Base-by-base conservation (phyloP, 2,888 invertebrate genomes). In the Eupithecia vulgata region DNA sequence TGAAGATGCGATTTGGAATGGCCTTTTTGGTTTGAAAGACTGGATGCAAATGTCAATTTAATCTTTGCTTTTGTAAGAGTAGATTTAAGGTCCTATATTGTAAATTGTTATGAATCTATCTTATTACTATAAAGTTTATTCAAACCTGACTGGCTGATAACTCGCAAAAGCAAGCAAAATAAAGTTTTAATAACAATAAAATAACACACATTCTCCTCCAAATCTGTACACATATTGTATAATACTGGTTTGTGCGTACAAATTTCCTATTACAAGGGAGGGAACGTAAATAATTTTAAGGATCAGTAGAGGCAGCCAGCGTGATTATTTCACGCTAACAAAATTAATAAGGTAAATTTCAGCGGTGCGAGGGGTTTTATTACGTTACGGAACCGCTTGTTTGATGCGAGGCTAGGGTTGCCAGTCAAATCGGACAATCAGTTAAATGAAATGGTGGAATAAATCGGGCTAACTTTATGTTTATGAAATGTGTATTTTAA, bases 261-360 rank as follows among this genome's bases (percentile, higher is more conserved):
- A 77, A 80, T 81, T 81, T 81, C 77, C 81, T 83, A 83, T 83
- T 80, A 84, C 79, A 71, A 79, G 82, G 80, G 82, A 82, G 81
- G 85, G 83, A 82, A 84, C 84, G 87, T 89, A 89, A 89, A 91
- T 89, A 88, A 91, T 89, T 90, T 90, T 82, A 88, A 88, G 88
- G 88, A 89, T 90, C 89, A 88, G 85, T 85, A 83, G 82, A 85
- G 86, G 85, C 85, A 86, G 85, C 85, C 85, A 85, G 82, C 84
- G 87, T 87, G 90, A 90, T 91, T 89, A 91, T 91, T 90, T 89
- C 84, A 83, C 83, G 88, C 84, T 90, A 90, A 90, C 88, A 83
- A 91, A 91, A 91, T 91, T 91, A 91, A 92, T 91, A 91, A 91
- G 88, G 90, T 85, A 83, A 88, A 88, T 88, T 88, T 88, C 84